These are phyloP conservation scores for Empidonax alnorum DNA, from an alignment of 2,113 vertebrate species.

Conservation along the genomic window DNA sequence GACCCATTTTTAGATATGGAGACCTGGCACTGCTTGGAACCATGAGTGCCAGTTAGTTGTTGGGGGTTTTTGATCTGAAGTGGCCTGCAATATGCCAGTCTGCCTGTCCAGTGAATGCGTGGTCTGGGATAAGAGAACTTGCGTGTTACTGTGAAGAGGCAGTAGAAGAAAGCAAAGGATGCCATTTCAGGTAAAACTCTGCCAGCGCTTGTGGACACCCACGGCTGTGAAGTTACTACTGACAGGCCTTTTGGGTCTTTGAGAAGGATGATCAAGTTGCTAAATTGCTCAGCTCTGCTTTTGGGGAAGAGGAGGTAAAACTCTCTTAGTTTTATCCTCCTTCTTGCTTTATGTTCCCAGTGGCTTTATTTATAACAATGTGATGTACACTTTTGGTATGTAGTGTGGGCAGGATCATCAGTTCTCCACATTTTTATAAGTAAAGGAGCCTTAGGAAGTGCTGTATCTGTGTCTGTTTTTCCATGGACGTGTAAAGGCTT, in stretches of 20 bases:
- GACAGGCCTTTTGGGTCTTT: not conserved
- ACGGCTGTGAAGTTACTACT: not conserved
- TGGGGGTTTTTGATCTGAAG: not conserved
- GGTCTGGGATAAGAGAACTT: not conserved
- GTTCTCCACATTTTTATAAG: not conserved
- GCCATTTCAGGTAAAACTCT: not conserved
- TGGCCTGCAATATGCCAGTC: not conserved
- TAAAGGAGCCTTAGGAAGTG: not conserved
- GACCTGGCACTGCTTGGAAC: not conserved
- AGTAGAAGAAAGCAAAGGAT: not conserved
- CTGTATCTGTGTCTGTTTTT: not conserved
- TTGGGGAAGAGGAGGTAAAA: not conserved
- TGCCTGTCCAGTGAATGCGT: not conserved
- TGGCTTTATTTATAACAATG: conserved; percentile 1
- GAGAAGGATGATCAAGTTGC: not conserved
- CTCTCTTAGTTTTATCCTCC: not conserved
- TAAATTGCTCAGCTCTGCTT: not conserved
- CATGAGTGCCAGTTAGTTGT: not conserved
- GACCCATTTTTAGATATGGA: not conserved
- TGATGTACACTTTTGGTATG: not conserved
- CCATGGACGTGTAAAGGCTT: not conserved
- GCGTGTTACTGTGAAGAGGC: not conserved
- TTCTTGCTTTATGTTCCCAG: not conserved
- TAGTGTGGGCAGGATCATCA: not conserved
- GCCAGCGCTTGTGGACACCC: not conserved